Conservation (phyloP, 2,797 vertebrate species). For the Dromococcyx pavoninus region DNA sequence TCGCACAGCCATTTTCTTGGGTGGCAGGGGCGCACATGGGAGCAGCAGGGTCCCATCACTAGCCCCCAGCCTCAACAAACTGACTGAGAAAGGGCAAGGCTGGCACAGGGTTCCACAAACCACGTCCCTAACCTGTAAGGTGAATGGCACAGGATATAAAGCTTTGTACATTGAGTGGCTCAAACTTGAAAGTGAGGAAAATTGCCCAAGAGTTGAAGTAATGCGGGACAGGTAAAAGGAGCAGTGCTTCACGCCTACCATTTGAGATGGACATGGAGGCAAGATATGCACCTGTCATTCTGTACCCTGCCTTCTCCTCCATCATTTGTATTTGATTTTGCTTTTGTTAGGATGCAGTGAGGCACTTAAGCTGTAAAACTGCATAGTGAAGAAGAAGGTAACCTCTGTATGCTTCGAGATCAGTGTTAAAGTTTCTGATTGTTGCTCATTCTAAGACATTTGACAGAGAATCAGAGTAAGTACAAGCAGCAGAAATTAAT, state of each 20-base stretch:
- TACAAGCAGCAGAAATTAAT: background rate
- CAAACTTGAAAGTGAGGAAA: background rate
- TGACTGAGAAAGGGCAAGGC: background rate
- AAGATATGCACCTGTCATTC: background rate
- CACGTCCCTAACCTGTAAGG: background rate
- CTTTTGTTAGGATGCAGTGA: background rate
- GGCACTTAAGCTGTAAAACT: background rate
- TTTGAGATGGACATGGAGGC: background rate
- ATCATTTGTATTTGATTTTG: accelerated
- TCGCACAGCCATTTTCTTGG: background rate
- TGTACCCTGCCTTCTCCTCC: background rate
- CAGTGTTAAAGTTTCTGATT: background rate
- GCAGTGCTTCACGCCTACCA: accelerated
- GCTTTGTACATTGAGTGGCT: accelerated
- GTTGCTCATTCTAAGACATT: background rate
- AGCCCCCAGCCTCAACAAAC: background rate
- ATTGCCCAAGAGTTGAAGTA: background rate
- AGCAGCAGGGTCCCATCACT: background rate
- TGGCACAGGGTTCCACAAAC: background rate
- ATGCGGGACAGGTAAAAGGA: background rate
- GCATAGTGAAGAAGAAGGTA: background rate
- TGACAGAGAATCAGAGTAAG: background rate
- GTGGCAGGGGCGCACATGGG: background rate
- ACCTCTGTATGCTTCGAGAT: background rate
- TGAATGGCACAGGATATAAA: accelerated